phyloP scores from a whole-genome alignment of 1,140 invertebrate genomes.

The Ridgeia piscesae region DNA sequence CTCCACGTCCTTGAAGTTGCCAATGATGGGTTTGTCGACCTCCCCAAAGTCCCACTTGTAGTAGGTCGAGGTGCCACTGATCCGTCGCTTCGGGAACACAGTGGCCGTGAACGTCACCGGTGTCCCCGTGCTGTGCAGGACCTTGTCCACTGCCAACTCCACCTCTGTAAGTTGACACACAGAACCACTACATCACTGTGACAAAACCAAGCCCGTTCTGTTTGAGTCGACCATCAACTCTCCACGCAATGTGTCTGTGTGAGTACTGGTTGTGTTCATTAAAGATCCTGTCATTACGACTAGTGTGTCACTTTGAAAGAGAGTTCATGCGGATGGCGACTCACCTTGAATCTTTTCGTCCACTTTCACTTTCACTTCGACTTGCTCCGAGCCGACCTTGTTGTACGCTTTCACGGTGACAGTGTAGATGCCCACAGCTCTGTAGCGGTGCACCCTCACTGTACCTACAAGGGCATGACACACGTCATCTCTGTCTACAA shows the following conservation, averaged over 20 bases:
- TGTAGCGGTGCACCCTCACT: conserved; percentile 34
- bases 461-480: conserved; percentile 29
- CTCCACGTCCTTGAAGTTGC: conserved; percentile 7
- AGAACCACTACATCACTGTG: conserved; percentile 13
- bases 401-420: conserved; percentile 38
- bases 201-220: too few species aligned
- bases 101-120: neutral
- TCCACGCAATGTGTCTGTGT: too few species aligned
- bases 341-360: conserved; percentile 22
- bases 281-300: too few species aligned
- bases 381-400: conserved; percentile 24
- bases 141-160: neutral
- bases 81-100: neutral
- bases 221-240: too few species aligned
- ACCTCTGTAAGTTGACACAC: conserved; percentile 13
- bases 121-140: neutral
- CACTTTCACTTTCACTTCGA: neutral
- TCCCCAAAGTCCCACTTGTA: conserved; percentile 32
- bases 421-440: conserved; percentile 27
- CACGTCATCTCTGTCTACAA: too few species aligned
- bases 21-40: neutral
- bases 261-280: too few species aligned
- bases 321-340: neutral
- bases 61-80: conserved; percentile 18
- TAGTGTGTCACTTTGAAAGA: too few species aligned